These are phyloP conservation scores for Pseudorhombus dupliciocellatus DNA, from an alignment of 2,113 vertebrate species.

Conservation along the genomic window DNA sequence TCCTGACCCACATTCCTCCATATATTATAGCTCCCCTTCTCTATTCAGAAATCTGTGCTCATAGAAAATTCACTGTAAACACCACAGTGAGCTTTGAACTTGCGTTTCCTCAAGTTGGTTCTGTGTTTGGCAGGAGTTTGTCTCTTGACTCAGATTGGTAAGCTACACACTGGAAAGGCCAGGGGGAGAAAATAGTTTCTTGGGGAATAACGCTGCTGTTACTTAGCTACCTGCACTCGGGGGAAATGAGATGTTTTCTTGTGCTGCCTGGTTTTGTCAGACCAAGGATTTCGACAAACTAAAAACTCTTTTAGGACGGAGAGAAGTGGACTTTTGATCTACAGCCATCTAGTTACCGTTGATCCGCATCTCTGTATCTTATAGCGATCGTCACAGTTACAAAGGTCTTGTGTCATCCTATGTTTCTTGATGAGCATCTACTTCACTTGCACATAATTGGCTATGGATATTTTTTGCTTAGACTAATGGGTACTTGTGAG, in stretches of 20 bases:
- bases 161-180: neutral
- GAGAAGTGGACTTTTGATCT: conserved; percentile 12
- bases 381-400: conserved; percentile 13
- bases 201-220: conserved; percentile 30
- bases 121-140: conserved; percentile 18
- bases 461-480: no score
- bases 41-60: conserved; percentile 23
- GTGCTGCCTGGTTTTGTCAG: neutral
- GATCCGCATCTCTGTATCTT: neutral
- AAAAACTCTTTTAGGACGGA: neutral
- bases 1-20: conserved; percentile 69
- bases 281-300: neutral
- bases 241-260: conserved; percentile 22
- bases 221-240: conserved; percentile 43
- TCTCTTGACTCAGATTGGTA: neutral
- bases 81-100: conserved; percentile 39
- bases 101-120: conserved; percentile 9
- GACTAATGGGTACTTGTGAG: no score
- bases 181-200: neutral
- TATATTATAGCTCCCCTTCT: conserved; percentile 31
- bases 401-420: neutral
- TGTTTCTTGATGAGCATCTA: neutral
- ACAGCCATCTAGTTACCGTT: no score
- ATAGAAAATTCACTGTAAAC: conserved; percentile 44
- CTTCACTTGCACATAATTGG: neutral